Percentiles rank a stretch among this genome's conserved stretches.
Evolutionary conservation across 2,888 invertebrate species (phyloP).

Genomic region (Capitulum mitella): DNA sequence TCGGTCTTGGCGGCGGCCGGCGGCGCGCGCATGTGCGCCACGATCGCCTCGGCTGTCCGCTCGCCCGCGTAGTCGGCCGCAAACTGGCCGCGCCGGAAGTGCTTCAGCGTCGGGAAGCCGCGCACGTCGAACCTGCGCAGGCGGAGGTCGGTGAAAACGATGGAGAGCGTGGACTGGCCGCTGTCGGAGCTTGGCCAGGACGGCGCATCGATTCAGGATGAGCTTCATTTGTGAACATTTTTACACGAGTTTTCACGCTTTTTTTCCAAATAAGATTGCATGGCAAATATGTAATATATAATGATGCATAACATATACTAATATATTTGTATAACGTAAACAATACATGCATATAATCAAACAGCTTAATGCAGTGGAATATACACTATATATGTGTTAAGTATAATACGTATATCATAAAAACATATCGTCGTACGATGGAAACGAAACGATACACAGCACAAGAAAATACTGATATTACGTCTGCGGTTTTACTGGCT

Average conservation of each 20-base stretch:
- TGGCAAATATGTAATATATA: neutral
- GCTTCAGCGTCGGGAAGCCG: constrained; percentile 73
- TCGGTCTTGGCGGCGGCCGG: constrained; percentile 57
- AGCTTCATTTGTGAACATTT: too few species aligned
- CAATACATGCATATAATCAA: too few species aligned
- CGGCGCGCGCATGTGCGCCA: constrained; percentile 70
- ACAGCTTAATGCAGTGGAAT: too few species aligned
- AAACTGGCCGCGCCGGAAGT: constrained; percentile 66
- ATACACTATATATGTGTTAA: too few species aligned
- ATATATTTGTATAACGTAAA: too few species aligned
- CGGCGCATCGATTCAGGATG: neutral
- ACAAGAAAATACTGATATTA: too few species aligned
- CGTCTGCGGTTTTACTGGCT: too few species aligned
- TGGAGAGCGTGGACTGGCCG: neutral
- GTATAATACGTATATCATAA: too few species aligned
- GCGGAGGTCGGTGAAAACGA: neutral
- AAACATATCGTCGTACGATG: too few species aligned
- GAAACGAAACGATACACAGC: too few species aligned
- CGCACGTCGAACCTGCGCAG: constrained; percentile 51
- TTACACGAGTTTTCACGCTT: neutral
- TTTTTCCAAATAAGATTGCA: neutral
- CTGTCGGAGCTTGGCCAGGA: neutral
- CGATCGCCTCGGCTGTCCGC: constrained; percentile 69
- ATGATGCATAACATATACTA: neutral
- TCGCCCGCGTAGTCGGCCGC: constrained; percentile 70